Base-by-base conservation (phyloP, 2,888 invertebrate genomes). In the Petrolisthes cinctipes region DNA sequence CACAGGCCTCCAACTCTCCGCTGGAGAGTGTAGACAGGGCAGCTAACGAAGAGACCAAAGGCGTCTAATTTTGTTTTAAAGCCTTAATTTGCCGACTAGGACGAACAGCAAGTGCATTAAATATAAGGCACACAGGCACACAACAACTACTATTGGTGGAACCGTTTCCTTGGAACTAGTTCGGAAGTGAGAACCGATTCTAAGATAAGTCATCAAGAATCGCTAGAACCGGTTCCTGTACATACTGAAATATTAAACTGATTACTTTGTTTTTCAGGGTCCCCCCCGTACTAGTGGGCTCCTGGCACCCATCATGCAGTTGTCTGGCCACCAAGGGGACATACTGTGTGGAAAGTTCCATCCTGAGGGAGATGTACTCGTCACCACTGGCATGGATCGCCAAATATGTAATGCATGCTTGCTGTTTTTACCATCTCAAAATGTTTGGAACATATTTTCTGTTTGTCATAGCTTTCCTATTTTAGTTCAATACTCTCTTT, bases 241-340 rank as follows among this genome's bases (percentile, higher is more conserved):
- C 9, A 37, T 11, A 20, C 20, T 56, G 9, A 80, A 80, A 23
- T 66, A 11, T 68, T 20, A 5, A 61, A 71, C 9, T 80, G 14
- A 2, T 54, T 9, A 37, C 37, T 37, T 37, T 53, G 14, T 61
- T 53, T 75, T 81, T 20, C 91, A 95, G 94, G 94, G 95, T 91
- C 95, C 96, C 57, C 95, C 95, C 71, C 94, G 99, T 90, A 97
- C 98, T 14, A 98, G 98, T 0, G 96, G 95, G 91, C 94, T 99
- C 2, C 95, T 96, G 92, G 96, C 98, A 0, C 98, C 99, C 0
- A 99, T 99, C 86, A 99, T 99, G 98, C 94, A 97, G 71, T 93
- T 99, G 83, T 97, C 98, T 92, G 99, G 99, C 0, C 99, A 99
- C 92, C 97, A 97, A 92, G 99, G 98, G 11, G 99, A 99, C 93